Evolutionary conservation across 2,113 vertebrate species (phyloP).

Genomic region (crab-eating macaque (Macaca fascicularis)): DNA sequence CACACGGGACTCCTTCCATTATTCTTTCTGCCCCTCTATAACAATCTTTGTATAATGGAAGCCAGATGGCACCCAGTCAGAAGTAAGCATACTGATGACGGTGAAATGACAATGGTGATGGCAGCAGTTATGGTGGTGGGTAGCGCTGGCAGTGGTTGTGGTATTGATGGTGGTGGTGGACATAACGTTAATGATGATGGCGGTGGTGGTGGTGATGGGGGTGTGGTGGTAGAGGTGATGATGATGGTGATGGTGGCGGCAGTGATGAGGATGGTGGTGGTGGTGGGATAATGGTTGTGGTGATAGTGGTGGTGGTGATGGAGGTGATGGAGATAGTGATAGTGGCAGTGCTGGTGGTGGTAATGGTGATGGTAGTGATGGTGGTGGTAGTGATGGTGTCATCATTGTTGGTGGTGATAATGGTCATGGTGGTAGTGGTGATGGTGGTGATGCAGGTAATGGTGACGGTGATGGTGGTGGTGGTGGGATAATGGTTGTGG

Average conservation of each 20-base stretch:
- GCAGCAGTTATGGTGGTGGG: no score
- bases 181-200: not conserved
- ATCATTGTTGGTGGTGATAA: not conserved
- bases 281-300: rapidly evolving
- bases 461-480: not conserved
- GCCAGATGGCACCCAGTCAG: not conserved
- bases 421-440: no score
- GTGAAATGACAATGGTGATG: not conserved
- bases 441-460: rapidly evolving
- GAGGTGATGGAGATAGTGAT: not conserved
- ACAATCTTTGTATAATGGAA: not conserved
- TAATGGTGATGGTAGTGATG: not conserved
- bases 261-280: rapidly evolving
- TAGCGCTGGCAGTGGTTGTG: not conserved
- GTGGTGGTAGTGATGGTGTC: rapidly evolving
- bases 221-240: rapidly evolving
- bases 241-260: rapidly evolving
- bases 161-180: no score
- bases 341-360: rapidly evolving
- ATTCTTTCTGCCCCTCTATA: not conserved
- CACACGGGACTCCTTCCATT: not conserved
- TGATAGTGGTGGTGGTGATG: no score
- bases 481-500: rapidly evolving
- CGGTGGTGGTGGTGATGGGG: not conserved
- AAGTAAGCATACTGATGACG: not conserved